Percentiles rank a stretch among this genome's conserved stretches.
Conservation (phyloP, 2,888 invertebrate genomes). For the Eulithis testata region DNA sequence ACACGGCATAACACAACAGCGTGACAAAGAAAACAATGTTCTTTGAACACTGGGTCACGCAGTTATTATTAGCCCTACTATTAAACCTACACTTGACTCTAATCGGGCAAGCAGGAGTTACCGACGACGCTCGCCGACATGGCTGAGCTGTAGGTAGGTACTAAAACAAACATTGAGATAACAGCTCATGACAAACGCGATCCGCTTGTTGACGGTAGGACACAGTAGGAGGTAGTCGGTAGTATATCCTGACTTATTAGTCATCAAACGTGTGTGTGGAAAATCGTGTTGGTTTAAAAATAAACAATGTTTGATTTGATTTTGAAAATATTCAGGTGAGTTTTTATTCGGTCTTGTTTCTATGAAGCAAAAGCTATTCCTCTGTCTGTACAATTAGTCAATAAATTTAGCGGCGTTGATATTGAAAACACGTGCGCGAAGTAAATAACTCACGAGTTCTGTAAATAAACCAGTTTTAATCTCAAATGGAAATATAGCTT, state of each 20-base stretch:
- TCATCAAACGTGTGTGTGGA: constrained; percentile 8
- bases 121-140: constrained; percentile 1
- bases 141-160: not conserved
- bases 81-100: constrained; percentile 15
- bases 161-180: constrained; percentile 7
- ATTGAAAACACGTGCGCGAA: constrained; percentile 5
- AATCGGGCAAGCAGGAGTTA: constrained; percentile 9
- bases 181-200: not conserved
- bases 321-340: constrained; percentile 39
- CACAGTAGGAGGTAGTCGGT: not conserved
- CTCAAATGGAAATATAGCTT: too few species aligned
- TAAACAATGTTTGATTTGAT: constrained; percentile 36
- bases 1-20: not conserved
- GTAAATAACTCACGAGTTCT: too few species aligned
- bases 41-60: constrained; percentile 12
- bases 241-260: not conserved
- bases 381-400: not conserved
- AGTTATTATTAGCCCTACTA: constrained; percentile 20
- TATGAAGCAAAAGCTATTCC: not conserved
- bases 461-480: too few species aligned
- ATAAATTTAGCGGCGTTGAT: not conserved
- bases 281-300: constrained; percentile 6
- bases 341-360: constrained; percentile 3
- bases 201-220: constrained; percentile 21
- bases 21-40: constrained; percentile 17